phyloP scores from a whole-genome alignment of 2,113 vertebrate species.

The Uria aalge region DNA sequence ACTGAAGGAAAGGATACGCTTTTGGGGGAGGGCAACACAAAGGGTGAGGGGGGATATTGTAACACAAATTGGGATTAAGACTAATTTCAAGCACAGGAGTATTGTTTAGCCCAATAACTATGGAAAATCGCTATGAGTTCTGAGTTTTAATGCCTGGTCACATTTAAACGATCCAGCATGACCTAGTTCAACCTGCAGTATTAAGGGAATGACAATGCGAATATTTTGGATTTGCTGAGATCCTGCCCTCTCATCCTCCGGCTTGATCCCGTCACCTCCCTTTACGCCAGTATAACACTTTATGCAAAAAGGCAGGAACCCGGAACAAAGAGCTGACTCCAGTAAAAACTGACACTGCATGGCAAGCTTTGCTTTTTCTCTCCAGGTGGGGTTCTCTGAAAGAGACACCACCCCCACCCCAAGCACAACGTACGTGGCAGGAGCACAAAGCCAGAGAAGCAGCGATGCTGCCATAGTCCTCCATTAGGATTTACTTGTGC shows the following conservation, averaged over 20 bases:
- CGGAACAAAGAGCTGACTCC: background rate
- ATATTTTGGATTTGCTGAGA: background rate
- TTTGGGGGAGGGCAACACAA: background rate
- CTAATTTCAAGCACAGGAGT: background rate
- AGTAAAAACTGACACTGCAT: background rate
- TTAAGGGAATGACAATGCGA: background rate
- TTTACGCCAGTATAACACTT: background rate
- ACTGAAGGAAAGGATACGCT: background rate
- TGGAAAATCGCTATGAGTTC: background rate
- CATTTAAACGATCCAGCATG: background rate
- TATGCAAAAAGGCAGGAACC: background rate
- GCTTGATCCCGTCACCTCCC: background rate
- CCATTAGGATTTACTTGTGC: accelerated
- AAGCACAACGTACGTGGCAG: background rate
- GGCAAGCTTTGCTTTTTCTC: background rate
- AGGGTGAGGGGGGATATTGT: background rate
- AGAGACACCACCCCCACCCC: background rate
- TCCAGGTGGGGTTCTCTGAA: background rate
- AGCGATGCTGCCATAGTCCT: background rate
- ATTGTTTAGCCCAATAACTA: background rate
- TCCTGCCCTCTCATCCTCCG: background rate
- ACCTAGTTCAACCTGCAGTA: background rate
- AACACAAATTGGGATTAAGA: background rate
- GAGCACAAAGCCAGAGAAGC: background rate
- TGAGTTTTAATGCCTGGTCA: background rate